Base-by-base conservation (phyloP, 2,113 vertebrate genomes). In the Sminthopsis crassicaudata region DNA sequence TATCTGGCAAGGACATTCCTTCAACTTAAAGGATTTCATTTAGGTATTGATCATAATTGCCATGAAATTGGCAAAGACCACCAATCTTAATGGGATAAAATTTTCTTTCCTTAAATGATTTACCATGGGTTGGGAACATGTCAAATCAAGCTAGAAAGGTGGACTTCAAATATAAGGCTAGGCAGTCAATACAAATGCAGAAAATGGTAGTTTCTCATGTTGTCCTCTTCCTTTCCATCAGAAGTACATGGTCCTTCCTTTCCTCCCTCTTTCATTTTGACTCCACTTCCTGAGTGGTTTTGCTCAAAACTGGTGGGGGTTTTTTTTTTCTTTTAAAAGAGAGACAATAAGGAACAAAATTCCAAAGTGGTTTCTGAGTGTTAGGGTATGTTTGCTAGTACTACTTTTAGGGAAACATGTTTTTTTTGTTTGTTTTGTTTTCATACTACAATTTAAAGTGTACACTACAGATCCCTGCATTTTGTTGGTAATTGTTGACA, bases 71-170 rank as follows among this genome's bases (percentile, higher is more conserved):
- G 60, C 76, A 24, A 94, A 88, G 24, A 54, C 46, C 53, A 14
- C 16, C 46, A 92, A 22, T 50, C 54, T 42, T 10, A 53, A 50
- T 92, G 23, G 94, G 50, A 92, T 91, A 90, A 53, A 91, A 27
- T 19, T 67, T 91, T 90, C 91, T 90, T 93, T 55, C 57, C 84
- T 52, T 90, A 95, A 96, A 36, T 46, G 19, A 24, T 5, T 48
- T 48, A 48, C 53, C 2, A 24, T 8, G 26, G 94, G 30, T 90
- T 92, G 48, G 51, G 9, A 91, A 57, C 91, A 55, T 36, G 90
- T 95, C 92, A 94, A 90, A 95, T 91, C 3, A 92, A 26, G 11
- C 67, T 95, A 90, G 46, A n/a, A 94, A 95, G 93, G n/a, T 51
- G 27, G 24, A 30, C 52, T 94, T 50, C 46, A 11, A 90, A 51